Base-by-base conservation (phyloP, 1,140 invertebrate species). In the Oscheius sp. region DNA sequence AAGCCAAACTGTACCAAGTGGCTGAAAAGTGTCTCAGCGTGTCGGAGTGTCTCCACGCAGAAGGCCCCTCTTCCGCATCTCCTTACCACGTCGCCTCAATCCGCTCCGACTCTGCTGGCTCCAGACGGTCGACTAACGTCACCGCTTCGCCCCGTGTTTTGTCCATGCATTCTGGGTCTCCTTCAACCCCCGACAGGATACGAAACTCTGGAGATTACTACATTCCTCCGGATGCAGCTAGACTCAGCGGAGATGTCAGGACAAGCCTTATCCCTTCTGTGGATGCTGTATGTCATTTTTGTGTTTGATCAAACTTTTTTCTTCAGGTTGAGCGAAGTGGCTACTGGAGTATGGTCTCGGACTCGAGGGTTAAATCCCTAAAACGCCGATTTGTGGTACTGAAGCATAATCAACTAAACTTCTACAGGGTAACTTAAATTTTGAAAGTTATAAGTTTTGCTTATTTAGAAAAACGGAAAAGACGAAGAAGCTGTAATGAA, bases 21-120 rank as follows among this genome's bases (percentile, higher is more conserved):
- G 79, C 79, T 34, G 79, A 80, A 52, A 80, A 81, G 45, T 80
- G 79, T 73, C 78, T 80, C 23, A 76, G 73, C 31, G 34, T 80
- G 31, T 62, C 73, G n/a, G 77, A 82, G n/a, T 45, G 59, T 68
- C 70, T 62, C 36, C 70, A 59, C 62, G 46, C 28, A 29, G 65
- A 55, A 62, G 64, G 45, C 42, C 36, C 67, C 20, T 72, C 67
- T 68, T 69, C 73, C 68, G 38, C 67, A 34, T 66, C 62, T 13
- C 61, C 68, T 18, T 45, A 74, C 52, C 73, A 74, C 64, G 34
- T 68, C 28, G 15, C 49, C 7, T 26, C 49, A 55, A 55, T 55
- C 7, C 28, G 49, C 23, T 20, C 23, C 15, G 49, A 59, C 35
- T 68, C 67, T 15, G 29, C 67, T 36, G 67, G 67, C 58, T 68